These are phyloP conservation scores for Ochotona princeps DNA, from an alignment of 2,113 vertebrate species.

Conservation along the genomic window DNA sequence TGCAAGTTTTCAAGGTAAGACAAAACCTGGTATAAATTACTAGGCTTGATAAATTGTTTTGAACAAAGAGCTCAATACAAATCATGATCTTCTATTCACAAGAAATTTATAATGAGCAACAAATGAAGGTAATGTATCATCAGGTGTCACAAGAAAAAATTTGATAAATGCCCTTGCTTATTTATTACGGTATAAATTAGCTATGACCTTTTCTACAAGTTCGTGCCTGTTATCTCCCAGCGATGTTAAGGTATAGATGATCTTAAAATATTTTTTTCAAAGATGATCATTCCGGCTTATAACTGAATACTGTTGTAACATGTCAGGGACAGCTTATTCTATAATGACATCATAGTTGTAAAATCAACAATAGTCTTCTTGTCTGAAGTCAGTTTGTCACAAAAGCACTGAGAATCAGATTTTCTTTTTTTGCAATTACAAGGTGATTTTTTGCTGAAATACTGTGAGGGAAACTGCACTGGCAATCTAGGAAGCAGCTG, in stretches of 20 bases:
- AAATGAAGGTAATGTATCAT: not conserved
- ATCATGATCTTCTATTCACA: not conserved
- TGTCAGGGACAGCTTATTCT: not conserved
- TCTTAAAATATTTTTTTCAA: not conserved
- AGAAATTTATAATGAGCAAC: not conserved
- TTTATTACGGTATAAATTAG: not conserved
- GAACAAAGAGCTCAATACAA: not conserved
- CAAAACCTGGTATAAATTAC: not conserved
- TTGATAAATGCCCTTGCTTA: not conserved
- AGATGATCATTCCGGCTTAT: not conserved
- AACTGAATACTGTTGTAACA: not conserved
- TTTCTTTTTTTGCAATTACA: not conserved
- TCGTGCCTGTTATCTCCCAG: not conserved
- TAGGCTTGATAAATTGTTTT: not conserved
- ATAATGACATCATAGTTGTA: not conserved
- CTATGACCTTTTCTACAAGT: not conserved
- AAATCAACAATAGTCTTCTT: not conserved
- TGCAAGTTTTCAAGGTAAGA: not conserved
- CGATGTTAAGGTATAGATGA: not conserved
- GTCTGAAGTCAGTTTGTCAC: not conserved
- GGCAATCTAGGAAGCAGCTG: not conserved
- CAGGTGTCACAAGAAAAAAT: not conserved
- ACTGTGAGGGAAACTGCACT: not conserved
- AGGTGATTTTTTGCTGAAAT: not conserved
- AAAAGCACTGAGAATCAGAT: not conserved